Conservation (phyloP, 2,888 invertebrate genomes). For the Phengaris alcon region DNA sequence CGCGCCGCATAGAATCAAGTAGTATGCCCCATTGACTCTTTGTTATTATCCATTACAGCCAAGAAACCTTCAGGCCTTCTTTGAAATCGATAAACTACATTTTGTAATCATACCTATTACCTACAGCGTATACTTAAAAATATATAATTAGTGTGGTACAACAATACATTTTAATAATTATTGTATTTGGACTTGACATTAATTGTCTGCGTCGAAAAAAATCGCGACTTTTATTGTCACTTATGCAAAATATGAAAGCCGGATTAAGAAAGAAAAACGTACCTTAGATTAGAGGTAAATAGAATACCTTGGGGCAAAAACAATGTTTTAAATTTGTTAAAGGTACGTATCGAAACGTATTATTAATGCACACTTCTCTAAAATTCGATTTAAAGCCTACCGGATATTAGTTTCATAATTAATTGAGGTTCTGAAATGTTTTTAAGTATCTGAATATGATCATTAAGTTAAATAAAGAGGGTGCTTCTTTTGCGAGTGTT, state of each 20-base stretch:
- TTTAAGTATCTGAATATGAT: conserved; percentile 10
- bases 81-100: not conserved
- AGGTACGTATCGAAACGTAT: too few relatives aligned
- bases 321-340: too few relatives aligned
- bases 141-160: not conserved
- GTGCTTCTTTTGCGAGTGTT: conserved; percentile 28
- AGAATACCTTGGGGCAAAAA: too few relatives aligned
- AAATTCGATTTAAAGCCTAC: conserved; percentile 9
- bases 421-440: conserved; percentile 4
- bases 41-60: not conserved
- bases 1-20: conserved; percentile 17
- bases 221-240: too few relatives aligned
- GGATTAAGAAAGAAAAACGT: too few relatives aligned
- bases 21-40: conserved; percentile 21
- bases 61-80: not conserved
- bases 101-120: not conserved
- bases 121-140: not conserved
- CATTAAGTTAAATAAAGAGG: conserved; percentile 12
- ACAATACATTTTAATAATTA: too few relatives aligned
- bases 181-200: too few relatives aligned
- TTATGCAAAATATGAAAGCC: too few relatives aligned
- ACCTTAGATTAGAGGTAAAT: too few relatives aligned
- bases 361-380: too few relatives aligned
- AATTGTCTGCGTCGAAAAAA: too few relatives aligned
- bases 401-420: conserved; percentile 7